phyloP scores from a whole-genome alignment of 2,797 vertebrate species.

The Chloroceryle inda region DNA sequence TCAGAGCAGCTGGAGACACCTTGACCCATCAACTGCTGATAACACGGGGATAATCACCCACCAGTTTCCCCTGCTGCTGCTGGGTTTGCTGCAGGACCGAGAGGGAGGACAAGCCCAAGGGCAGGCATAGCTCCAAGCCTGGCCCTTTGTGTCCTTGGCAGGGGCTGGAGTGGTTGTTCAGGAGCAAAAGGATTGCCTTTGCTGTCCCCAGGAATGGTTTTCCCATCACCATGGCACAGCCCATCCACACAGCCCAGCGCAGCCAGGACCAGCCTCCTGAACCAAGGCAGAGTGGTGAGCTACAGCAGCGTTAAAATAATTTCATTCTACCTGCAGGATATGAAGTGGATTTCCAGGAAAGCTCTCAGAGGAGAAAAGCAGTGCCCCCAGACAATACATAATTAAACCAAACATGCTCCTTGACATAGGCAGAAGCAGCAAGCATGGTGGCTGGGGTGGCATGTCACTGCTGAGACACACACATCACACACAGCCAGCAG shows the following conservation, averaged over 20 bases:
- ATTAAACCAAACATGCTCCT: not conserved
- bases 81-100: not conserved
- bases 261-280: not conserved
- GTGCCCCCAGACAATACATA: not conserved
- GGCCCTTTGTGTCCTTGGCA: not conserved
- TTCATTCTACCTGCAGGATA: not conserved
- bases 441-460: not conserved
- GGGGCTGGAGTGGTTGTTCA: not conserved
- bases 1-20: not conserved
- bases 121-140: not conserved
- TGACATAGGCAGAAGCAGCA: not conserved
- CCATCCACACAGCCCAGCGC: not conserved
- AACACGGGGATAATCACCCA: fast-evolving
- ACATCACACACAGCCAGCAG: fast-evolving
- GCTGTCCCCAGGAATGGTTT: not conserved
- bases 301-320: not conserved
- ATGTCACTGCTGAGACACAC: not conserved
- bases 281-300: not conserved
- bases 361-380: not conserved
- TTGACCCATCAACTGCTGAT: not conserved
- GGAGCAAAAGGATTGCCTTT: not conserved
- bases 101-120: not conserved
- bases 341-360: not conserved
- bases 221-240: not conserved
- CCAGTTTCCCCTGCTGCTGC: not conserved